Evolutionary conservation across 2,888 invertebrate species (phyloP), one percentile per base, ranked within the genome.

Genomic region (Rhaphigaster nebulosa): DNA sequence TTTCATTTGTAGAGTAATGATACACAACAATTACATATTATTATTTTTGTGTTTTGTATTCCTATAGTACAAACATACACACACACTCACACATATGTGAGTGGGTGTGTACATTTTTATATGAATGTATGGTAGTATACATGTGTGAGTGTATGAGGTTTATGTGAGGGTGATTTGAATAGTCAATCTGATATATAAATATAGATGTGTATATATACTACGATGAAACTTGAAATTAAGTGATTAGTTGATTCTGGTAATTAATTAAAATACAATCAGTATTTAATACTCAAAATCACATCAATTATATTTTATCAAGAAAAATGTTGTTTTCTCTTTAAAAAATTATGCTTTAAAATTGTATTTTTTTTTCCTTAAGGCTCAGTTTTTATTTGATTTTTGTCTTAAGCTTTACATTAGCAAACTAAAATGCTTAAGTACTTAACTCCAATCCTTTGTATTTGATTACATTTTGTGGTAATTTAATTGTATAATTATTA

Each of bases 231-330:
- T 84, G 34, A 84, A 45, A 84, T 84, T 23, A 84, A 84, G 84
- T 84, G 84, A 84, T 84, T 84, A 84, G 84, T 84, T 84, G 84
- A 84, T 84, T 84, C 84, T 84, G 23, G 8, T 84, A 13, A 84
- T 84, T 15, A 84, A 70, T 34, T 70, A 65, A 0, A 29, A 65
- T 29, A 29, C 15, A 65, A 20, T 34, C 20, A 34, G 20, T 34
- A 20, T 29, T 70, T 70, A 20, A 34, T 70, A n/a, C 15, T 70
- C 34, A 70, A 70, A 34, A 70, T 34, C 6, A 18, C 6, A 70
- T 20, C 20, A 70, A 70, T 70, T 20, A 70, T 70, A 20, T 60
- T 5, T 60, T 23, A 54, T 23, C 54, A 54, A 60, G 8, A 60
- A 60, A 60, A 60, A n/a, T 65, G 1, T 29, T 65, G 29, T 65